Evolutionary conservation across 1,140 invertebrate species (phyloP).

Genomic region (Drosophila santomea): DNA sequence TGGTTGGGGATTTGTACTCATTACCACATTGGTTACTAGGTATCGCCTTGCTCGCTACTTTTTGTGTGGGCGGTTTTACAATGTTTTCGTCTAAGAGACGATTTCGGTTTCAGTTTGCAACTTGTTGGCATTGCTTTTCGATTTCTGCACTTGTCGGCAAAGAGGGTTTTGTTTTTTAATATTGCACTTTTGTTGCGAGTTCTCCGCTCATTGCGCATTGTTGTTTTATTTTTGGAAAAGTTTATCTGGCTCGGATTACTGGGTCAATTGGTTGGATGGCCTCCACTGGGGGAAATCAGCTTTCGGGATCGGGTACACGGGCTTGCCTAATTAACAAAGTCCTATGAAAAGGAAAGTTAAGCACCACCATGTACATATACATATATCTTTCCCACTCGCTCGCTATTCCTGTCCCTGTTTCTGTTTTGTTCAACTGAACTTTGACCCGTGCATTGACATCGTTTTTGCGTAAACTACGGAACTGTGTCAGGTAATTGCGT

Average conservation of each 20-base stretch:
- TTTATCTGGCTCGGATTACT: conserved; percentile 60
- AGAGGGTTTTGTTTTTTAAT: conserved; percentile 49
- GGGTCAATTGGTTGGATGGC: conserved; percentile 58
- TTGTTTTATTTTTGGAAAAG: conserved; percentile 30
- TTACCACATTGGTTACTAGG: not conserved
- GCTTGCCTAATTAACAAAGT: conserved; percentile 76
- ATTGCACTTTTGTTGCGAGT: conserved; percentile 39
- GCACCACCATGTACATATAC: not conserved
- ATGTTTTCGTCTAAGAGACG: conserved; percentile 18
- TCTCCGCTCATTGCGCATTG: not conserved
- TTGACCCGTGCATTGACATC: conserved; percentile 77
- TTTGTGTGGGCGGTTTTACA: not conserved
- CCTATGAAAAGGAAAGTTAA: conserved; percentile 38
- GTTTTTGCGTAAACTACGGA: conserved; percentile 61
- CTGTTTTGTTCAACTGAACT: conserved; percentile 48
- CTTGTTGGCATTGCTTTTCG: conserved; percentile 69
- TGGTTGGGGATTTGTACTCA: too few species aligned
- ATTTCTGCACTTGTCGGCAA: conserved; percentile 46
- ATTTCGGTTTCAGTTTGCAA: conserved; percentile 49
- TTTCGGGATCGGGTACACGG: conserved; percentile 34
- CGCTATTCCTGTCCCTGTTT: conserved; percentile 5
- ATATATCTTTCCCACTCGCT: not conserved
- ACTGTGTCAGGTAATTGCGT: conserved; percentile 79
- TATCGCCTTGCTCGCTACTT: conserved; percentile 1
- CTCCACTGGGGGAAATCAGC: conserved; percentile 22